A percentile compares a stretch with the other conserved stretches of the same genome.
Conservation (phyloP, 2,888 invertebrate genomes). For the Limnephilus marmoratus region DNA sequence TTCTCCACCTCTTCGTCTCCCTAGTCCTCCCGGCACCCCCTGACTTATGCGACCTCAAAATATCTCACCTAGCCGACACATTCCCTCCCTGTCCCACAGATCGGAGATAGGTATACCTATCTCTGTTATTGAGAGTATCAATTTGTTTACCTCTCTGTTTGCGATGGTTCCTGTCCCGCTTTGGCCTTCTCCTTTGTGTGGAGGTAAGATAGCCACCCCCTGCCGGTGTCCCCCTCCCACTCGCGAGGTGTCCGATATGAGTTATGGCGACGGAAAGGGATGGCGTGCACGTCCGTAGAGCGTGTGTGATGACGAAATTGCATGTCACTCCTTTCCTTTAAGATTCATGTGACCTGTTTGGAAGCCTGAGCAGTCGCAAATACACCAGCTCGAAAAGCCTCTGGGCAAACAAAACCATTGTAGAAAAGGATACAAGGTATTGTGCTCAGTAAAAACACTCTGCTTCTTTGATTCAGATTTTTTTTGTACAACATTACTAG, state of each 20-base stretch:
- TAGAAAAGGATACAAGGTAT: neutral
- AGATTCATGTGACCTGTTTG: conserved; percentile 66
- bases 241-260: conserved; percentile 70
- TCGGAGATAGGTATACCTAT: conserved; percentile 47
- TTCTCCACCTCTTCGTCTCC: neutral
- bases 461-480: neutral
- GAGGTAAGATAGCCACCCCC: conserved; percentile 48
- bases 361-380: conserved; percentile 52
- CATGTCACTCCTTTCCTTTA: conserved; percentile 70
- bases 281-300: conserved; percentile 70
- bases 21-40: conserved; percentile 68
- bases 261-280: conserved; percentile 73
- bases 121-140: conserved; percentile 48
- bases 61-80: conserved; percentile 21
- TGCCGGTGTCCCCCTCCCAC: conserved; percentile 60
- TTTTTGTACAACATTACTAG: neutral
- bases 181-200: conserved; percentile 44
- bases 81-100: conserved; percentile 38
- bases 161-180: conserved; percentile 53
- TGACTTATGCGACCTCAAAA: conserved; percentile 33
- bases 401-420: neutral
- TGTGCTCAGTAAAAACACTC: neutral
- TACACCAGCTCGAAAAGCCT: neutral
- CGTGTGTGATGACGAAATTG: conserved; percentile 74
- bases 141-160: conserved; percentile 55